Percentiles rank a stretch among this genome's conserved stretches.
These are phyloP conservation scores for Torymus tubicola DNA, from an alignment of 2,888 invertebrate genomes.

Conservation along the genomic window DNA sequence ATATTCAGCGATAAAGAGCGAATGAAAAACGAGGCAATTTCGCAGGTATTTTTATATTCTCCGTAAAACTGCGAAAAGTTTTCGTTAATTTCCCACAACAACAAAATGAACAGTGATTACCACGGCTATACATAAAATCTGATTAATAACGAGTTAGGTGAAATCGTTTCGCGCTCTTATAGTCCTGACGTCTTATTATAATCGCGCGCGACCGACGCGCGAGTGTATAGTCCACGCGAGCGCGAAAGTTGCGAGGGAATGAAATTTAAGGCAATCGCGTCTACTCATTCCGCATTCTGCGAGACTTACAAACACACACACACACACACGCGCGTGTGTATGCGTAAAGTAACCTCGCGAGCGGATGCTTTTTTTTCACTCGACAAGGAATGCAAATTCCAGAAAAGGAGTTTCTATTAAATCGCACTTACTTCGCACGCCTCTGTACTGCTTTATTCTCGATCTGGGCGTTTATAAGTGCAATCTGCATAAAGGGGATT, in stretches of 20 bases:
- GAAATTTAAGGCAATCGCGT: constrained; percentile 36
- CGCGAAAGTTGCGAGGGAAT: constrained; percentile 26
- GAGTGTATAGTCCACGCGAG: constrained; percentile 25
- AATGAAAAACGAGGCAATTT: background rate
- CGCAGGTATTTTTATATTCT: too few relatives aligned
- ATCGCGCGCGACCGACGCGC: constrained; percentile 10
- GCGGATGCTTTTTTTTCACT: constrained; percentile 3
- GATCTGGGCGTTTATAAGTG: too few relatives aligned
- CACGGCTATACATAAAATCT: background rate
- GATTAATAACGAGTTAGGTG: constrained; percentile 23
- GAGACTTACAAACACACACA: background rate
- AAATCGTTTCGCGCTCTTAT: constrained; percentile 32
- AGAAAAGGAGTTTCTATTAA: constrained; percentile 23
- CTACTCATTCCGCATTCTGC: constrained; percentile 37
- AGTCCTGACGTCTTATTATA: constrained; percentile 32
- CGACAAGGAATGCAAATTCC: background rate
- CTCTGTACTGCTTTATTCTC: too few relatives aligned
- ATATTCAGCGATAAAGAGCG: background rate
- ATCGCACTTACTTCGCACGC: background rate
- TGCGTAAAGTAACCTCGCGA: background rate
- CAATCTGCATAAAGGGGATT: too few relatives aligned
- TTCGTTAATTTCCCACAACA: constrained; percentile 12
- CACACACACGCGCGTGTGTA: too few relatives aligned
- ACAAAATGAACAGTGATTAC: background rate
- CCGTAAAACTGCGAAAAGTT: background rate